Conservation (phyloP, 2,797 vertebrate species). For the Echeneis naucrates region DNA sequence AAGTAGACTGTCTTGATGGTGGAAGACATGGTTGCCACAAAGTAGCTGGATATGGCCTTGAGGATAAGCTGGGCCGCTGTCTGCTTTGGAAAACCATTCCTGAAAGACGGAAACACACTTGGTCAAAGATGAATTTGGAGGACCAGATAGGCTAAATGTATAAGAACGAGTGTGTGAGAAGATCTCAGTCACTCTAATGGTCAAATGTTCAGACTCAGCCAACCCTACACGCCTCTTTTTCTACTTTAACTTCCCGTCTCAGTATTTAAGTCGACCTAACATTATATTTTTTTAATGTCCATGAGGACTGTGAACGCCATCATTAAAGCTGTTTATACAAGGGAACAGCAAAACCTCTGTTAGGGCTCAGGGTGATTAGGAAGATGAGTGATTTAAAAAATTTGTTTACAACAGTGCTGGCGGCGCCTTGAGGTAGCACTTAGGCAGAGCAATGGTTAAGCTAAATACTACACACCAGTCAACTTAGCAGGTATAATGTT, state of each 20-base stretch:
- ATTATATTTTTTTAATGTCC: background rate
- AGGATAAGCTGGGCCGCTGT: slow-evolving; percentile 97
- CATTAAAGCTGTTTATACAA: background rate
- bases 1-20: slow-evolving; percentile 99
- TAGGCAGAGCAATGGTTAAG: too few species aligned
- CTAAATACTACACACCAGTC: background rate
- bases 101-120: slow-evolving; percentile 53
- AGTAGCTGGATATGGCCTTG: slow-evolving; percentile 98
- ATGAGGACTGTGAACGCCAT: background rate
- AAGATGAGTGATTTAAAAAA: too few species aligned
- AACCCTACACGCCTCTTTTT: too few species aligned
- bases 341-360: too few species aligned
- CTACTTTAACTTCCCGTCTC: too few species aligned
- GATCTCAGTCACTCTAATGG: background rate
- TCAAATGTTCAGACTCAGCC: background rate
- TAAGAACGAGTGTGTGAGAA: too few species aligned
- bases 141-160: background rate
- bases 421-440: too few species aligned
- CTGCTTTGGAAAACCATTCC: slow-evolving; percentile 99
- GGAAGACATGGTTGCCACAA: slow-evolving; percentile 97
- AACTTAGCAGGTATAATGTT: background rate
- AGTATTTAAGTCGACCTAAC: background rate
- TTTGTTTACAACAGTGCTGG: too few species aligned
- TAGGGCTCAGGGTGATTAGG: too few species aligned
- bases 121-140: background rate